Evolutionary conservation across 2,888 invertebrate genomes (phyloP), one percentile per base, ranked within the genome.

Genomic region (Eupeodes luniger): DNA sequence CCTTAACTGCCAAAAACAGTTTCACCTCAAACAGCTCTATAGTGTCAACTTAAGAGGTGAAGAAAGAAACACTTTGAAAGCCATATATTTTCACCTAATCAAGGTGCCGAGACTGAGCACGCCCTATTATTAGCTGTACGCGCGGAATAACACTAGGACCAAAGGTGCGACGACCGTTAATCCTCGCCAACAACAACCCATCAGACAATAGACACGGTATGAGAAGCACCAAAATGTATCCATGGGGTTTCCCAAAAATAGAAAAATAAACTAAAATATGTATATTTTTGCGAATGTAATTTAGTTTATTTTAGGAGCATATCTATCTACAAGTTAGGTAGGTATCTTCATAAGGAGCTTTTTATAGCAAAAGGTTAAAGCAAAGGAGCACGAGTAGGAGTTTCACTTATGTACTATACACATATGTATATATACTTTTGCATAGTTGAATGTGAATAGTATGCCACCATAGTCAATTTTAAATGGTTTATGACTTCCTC

Each of bases 401-500:
- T 72, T 72, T 44, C 44, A 53, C 47, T 59, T 44, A 27, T 27
- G 27, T 27, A 27, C 27, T 27, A 27, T 27, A 16, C 40, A 40
- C 9, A 16, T 51, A 55, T 2, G 11, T 19, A 4, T 55, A 27
- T 4, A 27, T 34, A 11, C 16, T 2, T 53, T 36, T 36, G 27
- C 14, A 7, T 7, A 57, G 70, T 49, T 27, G n/a, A 53, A 72
- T 70, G 14, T 81, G 67, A 74, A 62, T 16, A 62, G 47, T 62
- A 40, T 34, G 67, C 76, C 67, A 76, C 80, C 55, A 87, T 3
- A 72, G 84, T 80, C 84, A 87, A 87, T 87, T 84, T 72, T 70
- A 80, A 84, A 84, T 87, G 77, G 80, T 87, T 77, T 87, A 87
- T 80, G 84, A 87, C 83, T 87, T 87, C 87, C 87, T 87, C 84